A percentile compares a stretch with the other conserved stretches of the same genome.
Conservation (phyloP, 1,140 invertebrate genomes). For the Aphelinus certus region DNA sequence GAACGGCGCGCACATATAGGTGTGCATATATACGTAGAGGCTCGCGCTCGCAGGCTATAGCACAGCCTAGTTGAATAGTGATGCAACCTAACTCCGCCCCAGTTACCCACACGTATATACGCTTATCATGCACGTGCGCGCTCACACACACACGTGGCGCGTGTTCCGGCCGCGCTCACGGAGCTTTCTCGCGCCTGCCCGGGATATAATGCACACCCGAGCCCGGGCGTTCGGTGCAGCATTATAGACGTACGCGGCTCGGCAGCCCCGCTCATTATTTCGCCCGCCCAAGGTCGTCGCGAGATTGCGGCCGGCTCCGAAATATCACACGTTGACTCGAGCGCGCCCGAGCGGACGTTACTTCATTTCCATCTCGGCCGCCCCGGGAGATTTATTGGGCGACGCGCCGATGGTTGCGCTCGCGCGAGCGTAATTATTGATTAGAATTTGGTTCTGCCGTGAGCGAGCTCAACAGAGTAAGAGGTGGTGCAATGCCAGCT, state of each 20-base stretch:
- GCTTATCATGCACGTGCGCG: no score
- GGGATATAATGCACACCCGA: background rate
- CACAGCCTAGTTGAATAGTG: slow-evolving; percentile 38
- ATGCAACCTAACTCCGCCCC: slow-evolving; percentile 60
- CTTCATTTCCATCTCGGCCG: no score
- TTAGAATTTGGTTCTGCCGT: no score
- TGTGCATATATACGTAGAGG: background rate
- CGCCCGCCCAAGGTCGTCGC: slow-evolving; percentile 40
- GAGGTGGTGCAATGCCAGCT: no score
- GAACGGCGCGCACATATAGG: slow-evolving; percentile 25
- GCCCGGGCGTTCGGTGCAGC: slow-evolving; percentile 37
- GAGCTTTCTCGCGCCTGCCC: slow-evolving; percentile 7
- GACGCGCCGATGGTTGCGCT: no score
- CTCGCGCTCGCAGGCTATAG: slow-evolving; percentile 10
- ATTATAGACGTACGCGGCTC: slow-evolving; percentile 22
- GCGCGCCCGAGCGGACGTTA: no score
- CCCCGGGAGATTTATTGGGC: no score
- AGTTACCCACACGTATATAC: slow-evolving; percentile 47
- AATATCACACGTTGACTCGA: slow-evolving; percentile 40
- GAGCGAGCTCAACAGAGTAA: no score
- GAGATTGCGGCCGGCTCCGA: slow-evolving; percentile 42
- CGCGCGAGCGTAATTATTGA: no score
- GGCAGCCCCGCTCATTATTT: slow-evolving; percentile 53
- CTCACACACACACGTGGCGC: background rate
- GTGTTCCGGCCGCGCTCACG: background rate